Conservation (phyloP, 2,113 vertebrate species). For the Ammodramus savannarum region DNA sequence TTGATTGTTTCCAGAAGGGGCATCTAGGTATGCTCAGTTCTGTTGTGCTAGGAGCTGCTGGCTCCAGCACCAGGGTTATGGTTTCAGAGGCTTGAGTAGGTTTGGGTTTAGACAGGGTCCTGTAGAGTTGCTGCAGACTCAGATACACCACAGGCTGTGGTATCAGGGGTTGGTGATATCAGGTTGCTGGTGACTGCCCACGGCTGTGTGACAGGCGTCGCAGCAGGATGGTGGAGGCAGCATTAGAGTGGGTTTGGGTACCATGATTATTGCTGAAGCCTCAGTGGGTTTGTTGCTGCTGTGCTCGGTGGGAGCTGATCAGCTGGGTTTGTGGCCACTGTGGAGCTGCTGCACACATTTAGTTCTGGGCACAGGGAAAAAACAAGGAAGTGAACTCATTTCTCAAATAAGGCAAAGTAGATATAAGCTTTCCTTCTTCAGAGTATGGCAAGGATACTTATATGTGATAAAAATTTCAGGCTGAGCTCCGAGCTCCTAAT, state of each 20-base stretch:
- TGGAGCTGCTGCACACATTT: neutral
- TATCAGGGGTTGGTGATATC: neutral
- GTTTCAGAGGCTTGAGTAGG: neutral
- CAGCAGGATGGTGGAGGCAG: neutral
- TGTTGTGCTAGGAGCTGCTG: neutral
- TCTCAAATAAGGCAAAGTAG: neutral
- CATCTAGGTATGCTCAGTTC: neutral
- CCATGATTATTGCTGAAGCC: neutral
- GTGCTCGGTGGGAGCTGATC: neutral
- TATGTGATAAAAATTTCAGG: neutral
- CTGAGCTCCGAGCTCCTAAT: accelerated
- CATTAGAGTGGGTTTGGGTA: too few relatives aligned
- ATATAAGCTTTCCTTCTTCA: neutral
- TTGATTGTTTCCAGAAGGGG: neutral
- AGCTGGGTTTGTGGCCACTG: neutral
- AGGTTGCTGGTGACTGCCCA: neutral
- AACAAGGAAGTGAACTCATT: neutral
- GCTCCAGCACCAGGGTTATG: accelerated
- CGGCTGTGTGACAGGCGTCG: neutral
- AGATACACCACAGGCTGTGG: neutral
- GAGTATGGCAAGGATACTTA: neutral
- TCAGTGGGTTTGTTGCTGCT: neutral
- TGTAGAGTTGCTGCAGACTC: neutral
- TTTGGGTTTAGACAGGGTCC: neutral
- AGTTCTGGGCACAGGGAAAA: neutral